These are phyloP conservation scores for Melanogrammus aeglefinus DNA, from an alignment of 2,797 vertebrate species.

Conservation along the genomic window DNA sequence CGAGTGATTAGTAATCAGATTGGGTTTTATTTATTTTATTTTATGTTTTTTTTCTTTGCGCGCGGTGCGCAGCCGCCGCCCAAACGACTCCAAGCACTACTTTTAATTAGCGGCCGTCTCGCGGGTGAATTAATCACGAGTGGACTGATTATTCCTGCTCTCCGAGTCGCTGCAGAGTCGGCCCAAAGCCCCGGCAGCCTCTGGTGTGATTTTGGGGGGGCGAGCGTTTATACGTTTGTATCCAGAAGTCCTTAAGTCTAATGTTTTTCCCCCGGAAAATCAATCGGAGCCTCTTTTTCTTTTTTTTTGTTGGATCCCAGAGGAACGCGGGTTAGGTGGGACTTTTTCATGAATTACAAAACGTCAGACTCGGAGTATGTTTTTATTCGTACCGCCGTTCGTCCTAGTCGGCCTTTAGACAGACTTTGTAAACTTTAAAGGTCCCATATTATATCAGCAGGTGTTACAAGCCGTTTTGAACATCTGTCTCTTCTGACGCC, in stretches of 20 bases:
- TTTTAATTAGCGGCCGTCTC: constrained; percentile 34
- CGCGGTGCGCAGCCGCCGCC: constrained; percentile 3
- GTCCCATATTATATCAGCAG: too few relatives aligned
- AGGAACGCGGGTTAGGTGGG: too few relatives aligned
- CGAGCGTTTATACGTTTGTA: background rate
- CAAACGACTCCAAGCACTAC: background rate
- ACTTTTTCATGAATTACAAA: too few relatives aligned
- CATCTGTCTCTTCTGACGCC: too few relatives aligned
- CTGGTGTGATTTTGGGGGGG: too few relatives aligned
- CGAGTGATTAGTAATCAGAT: constrained; percentile 26
- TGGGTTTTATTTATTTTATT: background rate
- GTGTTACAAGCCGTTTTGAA: too few relatives aligned
- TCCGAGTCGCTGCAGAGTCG: constrained; percentile 5
- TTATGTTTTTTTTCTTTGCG: background rate
- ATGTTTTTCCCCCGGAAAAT: background rate
- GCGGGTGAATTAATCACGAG: constrained; percentile 38
- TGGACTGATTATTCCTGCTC: constrained; percentile 29
- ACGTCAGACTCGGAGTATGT: too few relatives aligned
- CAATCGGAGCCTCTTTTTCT: background rate
- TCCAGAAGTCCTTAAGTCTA: background rate
- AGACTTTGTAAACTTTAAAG: too few relatives aligned
- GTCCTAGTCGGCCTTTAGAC: too few relatives aligned
- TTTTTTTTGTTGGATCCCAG: too few relatives aligned
- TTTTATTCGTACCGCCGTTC: too few relatives aligned
- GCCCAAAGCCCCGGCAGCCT: too few relatives aligned